Evolutionary conservation across 2,888 invertebrate genomes (phyloP), one percentile per base, ranked within the genome.

Genomic region (Chymomyza procnemis): DNA sequence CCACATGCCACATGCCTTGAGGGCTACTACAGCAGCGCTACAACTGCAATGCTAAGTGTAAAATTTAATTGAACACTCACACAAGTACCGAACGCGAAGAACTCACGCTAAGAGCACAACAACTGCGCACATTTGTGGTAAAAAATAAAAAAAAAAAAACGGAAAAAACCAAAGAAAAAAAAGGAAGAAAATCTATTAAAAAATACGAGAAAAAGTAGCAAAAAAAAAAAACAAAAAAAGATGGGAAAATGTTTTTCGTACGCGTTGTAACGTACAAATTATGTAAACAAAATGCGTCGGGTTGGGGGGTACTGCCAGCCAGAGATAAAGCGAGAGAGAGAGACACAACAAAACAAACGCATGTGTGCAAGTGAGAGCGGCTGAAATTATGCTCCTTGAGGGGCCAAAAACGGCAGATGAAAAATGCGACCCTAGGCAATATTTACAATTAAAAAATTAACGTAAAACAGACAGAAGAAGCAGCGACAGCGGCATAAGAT

Each of bases 381-480:
- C 70, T 72, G 73, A 85, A 81, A 81, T 85, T 82, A 81, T 85
- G 85, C 78, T 72, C 81, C 80, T 76, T 78, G 66, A 64, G 82
- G 82, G 76, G 60, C 50, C 50, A 50, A 47, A n/a, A 41, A 4
- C 69, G 69, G 73, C 85, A 85, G 78, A 83, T 83, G 82, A 85
- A 80, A 83, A 85, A 83, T 85, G 74, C 81, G 76, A 85, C 84
- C 86, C 79, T 73, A 73, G 84, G 84, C 86, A 82, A 86, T 86
- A 82, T 85, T 86, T 84, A 85, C 84, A 85, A 85, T 86, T 86
- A 85, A 85, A 86, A 84, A 85, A 86, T 85, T 85, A 85, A 83
- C 85, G 85, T 85, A 85, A 83, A 85, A 85, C 85, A 83, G 81
- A 74, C 70, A 76, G 66, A 67, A 57, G 63, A 30, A 41, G 50